A percentile compares a stretch with the other conserved stretches of the same genome.
Conservation (phyloP, 2,113 vertebrate species). For the Pristiophorus japonicus region DNA sequence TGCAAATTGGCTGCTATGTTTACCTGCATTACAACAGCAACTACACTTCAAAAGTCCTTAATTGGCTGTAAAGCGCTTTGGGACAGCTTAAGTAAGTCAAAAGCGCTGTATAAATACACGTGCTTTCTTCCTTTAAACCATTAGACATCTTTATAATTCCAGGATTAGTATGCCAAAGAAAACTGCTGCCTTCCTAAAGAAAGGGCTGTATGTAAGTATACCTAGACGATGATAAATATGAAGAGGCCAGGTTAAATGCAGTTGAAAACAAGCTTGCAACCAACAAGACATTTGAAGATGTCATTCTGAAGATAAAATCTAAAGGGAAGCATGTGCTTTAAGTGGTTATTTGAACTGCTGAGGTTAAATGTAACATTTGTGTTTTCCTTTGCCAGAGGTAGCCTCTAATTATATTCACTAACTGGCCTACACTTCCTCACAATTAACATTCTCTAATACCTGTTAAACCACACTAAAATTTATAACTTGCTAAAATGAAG, state of each 20-base stretch:
- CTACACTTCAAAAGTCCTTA: neutral
- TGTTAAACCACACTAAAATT: neutral
- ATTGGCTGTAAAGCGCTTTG: neutral
- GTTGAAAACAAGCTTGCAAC: neutral
- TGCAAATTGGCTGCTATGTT: no score
- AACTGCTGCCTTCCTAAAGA: neutral
- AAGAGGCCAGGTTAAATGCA: neutral
- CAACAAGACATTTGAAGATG: neutral
- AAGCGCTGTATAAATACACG: neutral
- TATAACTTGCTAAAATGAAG: neutral
- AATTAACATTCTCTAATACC: neutral
- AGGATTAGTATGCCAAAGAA: neutral
- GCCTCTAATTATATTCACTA: neutral
- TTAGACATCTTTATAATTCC: neutral
- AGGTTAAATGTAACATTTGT: neutral
- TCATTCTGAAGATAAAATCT: constrained; percentile 17
- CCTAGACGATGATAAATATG: neutral
- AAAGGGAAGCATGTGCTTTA: constrained; percentile 1
- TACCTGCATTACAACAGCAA: no score
- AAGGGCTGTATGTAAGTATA: neutral
- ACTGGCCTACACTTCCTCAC: neutral
- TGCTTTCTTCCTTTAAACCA: neutral
- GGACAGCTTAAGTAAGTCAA: neutral
- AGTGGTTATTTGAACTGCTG: neutral
- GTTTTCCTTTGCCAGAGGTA: neutral